Evolutionary conservation across 2,797 vertebrate species (phyloP), one percentile per base, ranked within the genome.

Genomic region (Ctenopoma kingsleyae): DNA sequence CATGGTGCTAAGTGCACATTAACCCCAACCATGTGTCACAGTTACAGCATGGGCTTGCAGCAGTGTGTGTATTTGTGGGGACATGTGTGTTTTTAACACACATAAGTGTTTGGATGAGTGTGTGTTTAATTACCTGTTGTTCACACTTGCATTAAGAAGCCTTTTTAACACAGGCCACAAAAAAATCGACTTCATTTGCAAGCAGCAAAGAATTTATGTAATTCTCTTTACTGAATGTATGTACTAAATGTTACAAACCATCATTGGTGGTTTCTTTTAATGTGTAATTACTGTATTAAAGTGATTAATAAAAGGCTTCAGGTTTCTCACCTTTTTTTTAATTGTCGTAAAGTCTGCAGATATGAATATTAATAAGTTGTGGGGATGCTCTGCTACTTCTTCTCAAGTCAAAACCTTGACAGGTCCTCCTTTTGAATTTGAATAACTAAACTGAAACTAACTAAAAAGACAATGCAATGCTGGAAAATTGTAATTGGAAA

Each of bases 1-100:
- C 64, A 72, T 57, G 78, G 81, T 78, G 60, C 78, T 81, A 90
- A 88, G 82, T 83, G 70, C 67, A 62, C 67, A 78, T 91, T 90
- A 89, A 83, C 83, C 71, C 76, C 55, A 8, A n/a, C 41, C 3
- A 30, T n/a, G 47, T 76, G 71, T 82, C 77, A 68, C 71, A 75
- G 60, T 38, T 71, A 69, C 12, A 17, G 65, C 56, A 41, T 46
- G 40, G 3, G 6, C 52, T 46, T 60, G 49, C 7, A 56, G 8
- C 10, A 47, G 17, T 36, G 50, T n/a, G 20, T 48, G 57, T 47
- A 30, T 74, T 44, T 76, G 56, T 70, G 23, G 9, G 43, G n/a
- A 52, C 47, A 16, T 15, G 40, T 60, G 48, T 56, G 56, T 55
- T 49, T 43, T 47, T 43, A 15, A 10, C n/a, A 19, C 36, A 32